Evolutionary conservation across 2,888 invertebrate genomes (phyloP).

Genomic region (Liodrosophila aerea): DNA sequence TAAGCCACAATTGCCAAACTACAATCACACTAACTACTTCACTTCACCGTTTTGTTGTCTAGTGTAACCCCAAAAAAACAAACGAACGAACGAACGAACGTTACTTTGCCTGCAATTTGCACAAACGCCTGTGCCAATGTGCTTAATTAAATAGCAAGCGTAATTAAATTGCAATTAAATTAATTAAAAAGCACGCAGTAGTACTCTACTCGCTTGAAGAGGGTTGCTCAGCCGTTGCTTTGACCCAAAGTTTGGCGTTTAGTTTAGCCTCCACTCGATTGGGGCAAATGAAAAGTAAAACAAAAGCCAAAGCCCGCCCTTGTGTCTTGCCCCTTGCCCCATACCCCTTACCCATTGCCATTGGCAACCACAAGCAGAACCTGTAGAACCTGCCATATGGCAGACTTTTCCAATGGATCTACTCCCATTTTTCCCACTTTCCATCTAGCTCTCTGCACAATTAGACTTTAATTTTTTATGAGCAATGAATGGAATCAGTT

Average conservation of each 20-base stretch:
- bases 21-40: slow-evolving; percentile 26
- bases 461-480: slow-evolving; percentile 74
- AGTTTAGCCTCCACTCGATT: slow-evolving; percentile 50
- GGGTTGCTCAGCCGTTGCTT: slow-evolving; percentile 47
- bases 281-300: slow-evolving; percentile 52
- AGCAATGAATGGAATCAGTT: slow-evolving; percentile 71
- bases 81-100: no score
- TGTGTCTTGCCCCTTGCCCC: slow-evolving; percentile 13
- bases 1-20: slow-evolving; percentile 67
- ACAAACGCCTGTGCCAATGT: slow-evolving; percentile 67
- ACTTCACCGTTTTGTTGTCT: slow-evolving; percentile 17
- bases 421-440: not conserved
- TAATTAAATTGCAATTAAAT: slow-evolving; percentile 80
- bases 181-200: slow-evolving; percentile 79
- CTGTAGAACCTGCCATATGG: slow-evolving; percentile 3
- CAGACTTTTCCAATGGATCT: not conserved
- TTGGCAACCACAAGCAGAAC: slow-evolving; percentile 14
- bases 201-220: slow-evolving; percentile 50
- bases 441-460: slow-evolving; percentile 44
- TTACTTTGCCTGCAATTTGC: slow-evolving; percentile 67
- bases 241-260: slow-evolving; percentile 38
- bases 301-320: slow-evolving; percentile 44
- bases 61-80: slow-evolving; percentile 32
- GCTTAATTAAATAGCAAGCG: slow-evolving; percentile 80
- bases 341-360: slow-evolving; percentile 19